Base-by-base conservation (phyloP, 2,888 invertebrate species). In the Leptopilina myrica region DNA sequence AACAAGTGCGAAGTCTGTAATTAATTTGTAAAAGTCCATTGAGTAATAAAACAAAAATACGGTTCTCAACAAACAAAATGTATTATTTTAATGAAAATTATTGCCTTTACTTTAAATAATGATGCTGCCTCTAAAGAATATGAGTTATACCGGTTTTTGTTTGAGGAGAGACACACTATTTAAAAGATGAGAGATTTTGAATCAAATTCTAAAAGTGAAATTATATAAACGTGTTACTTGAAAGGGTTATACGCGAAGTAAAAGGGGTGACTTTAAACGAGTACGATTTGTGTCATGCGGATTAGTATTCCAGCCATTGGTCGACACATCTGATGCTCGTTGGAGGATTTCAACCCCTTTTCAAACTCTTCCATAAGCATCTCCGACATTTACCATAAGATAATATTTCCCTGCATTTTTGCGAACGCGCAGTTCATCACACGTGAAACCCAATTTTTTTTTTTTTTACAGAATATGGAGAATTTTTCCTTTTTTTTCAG, bases 271-370 rank as follows among this genome's bases (percentile, higher is more conserved):
- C 81, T 82, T 79, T 84, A 84, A 84, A 83, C 81, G 82, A 84
- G 81, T 82, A 80, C 85, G 84, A 86, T 85, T 85, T 83, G 85
- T 83, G 81, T 80, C 81, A 84, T 83, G 81, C 82, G 85, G 85
- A 86, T 86, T 85, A 86, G 83, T 82, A 85, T 86, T 83, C 83
- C 79, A 82, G 81, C 81, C 82, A 84, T 84, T 83, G 85, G 85
- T 76, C 80, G 83, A 81, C 85, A 82, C 85, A 86, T 84, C 85
- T 85, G 85, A 85, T 85, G 85, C 81, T 83, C 79, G 80, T 11
- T 20, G 66, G 73, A 79, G 84, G 83, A 83, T 83, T 84, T 83
- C 78, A 80, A 84, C 82, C 83, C 84, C 83, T 84, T 83, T 78
- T 78, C 79, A 78, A 78, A 80, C 79, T 79, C 77, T 82, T 65